These are phyloP conservation scores for Crocuta crocuta DNA, from an alignment of 2,113 vertebrate species.

Conservation along the genomic window DNA sequence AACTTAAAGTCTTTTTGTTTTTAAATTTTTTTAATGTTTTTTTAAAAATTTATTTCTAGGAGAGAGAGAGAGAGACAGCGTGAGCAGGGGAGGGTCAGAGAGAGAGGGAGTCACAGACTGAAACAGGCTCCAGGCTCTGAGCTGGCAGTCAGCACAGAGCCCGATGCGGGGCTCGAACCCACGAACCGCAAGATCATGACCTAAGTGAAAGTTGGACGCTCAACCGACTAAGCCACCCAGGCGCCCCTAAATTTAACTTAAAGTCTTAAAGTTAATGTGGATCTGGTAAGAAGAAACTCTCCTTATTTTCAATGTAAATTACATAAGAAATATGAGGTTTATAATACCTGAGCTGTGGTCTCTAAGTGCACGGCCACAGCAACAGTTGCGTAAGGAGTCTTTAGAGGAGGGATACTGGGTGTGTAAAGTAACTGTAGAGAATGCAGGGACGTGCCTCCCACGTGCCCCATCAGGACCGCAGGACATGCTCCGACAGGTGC, in stretches of 20 bases:
- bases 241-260: too few relatives aligned
- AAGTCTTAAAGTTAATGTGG: background rate
- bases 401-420: background rate
- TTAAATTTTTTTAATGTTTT: too few relatives aligned
- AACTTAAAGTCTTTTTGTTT: background rate
- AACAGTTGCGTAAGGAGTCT: background rate
- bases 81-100: too few relatives aligned
- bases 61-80: too few relatives aligned
- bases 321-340: background rate
- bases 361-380: background rate
- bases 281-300: background rate
- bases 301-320: background rate
- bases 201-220: too few relatives aligned
- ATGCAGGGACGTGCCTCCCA: background rate
- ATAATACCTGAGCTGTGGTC: background rate
- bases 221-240: too few relatives aligned
- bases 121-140: too few relatives aligned
- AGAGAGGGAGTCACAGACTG: too few relatives aligned
- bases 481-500: background rate
- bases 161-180: too few relatives aligned
- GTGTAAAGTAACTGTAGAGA: background rate
- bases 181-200: too few relatives aligned
- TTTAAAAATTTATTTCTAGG: too few relatives aligned
- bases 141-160: too few relatives aligned
- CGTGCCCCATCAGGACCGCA: background rate